phyloP scores from a whole-genome alignment of 2,797 vertebrate genomes.

The Champsocephalus gunnari region DNA sequence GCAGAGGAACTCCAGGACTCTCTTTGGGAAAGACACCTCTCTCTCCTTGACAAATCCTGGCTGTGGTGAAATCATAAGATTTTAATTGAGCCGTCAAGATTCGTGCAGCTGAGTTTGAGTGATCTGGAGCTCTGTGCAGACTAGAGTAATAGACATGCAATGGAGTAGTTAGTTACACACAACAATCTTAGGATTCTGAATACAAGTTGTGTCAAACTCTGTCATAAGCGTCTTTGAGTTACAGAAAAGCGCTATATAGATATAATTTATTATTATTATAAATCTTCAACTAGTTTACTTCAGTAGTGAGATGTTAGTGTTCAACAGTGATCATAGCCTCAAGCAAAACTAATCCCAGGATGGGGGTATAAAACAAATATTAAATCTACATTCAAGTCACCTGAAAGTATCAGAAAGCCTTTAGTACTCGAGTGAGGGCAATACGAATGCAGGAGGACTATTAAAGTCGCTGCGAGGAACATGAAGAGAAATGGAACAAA shows the following conservation, averaged over 20 bases:
- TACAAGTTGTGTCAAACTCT: neutral
- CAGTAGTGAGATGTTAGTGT: neutral
- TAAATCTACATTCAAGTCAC: slow-evolving; percentile 56
- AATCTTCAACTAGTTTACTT: slow-evolving; percentile 38
- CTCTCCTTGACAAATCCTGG: slow-evolving; percentile 30
- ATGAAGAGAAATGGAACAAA: slow-evolving; percentile 62
- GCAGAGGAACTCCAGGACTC: slow-evolving; percentile 41
- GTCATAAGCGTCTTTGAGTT: neutral
- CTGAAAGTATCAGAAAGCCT: slow-evolving; percentile 48
- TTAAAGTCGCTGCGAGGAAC: slow-evolving; percentile 39
- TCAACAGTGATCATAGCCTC: slow-evolving; percentile 40
- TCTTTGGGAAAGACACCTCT: slow-evolving; percentile 43
- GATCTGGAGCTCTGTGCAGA: neutral
- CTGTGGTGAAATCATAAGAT: slow-evolving; percentile 45
- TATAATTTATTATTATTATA: neutral
- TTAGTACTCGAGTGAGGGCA: slow-evolving; percentile 45
- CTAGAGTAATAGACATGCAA: neutral
- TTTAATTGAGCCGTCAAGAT: slow-evolving; percentile 59
- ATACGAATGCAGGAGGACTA: slow-evolving; percentile 45
- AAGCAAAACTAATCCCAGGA: slow-evolving; percentile 48
- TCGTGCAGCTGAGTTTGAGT: slow-evolving; percentile 18
- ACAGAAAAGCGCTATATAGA: too few species aligned
- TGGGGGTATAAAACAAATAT: slow-evolving; percentile 37
- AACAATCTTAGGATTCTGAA: slow-evolving; percentile 5
- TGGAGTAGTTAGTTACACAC: slow-evolving; percentile 5